Percentiles rank a stretch among this genome's conserved stretches.
phyloP scores from a whole-genome alignment of 2,113 vertebrate species.

The Xenotilapia caudafasciata region DNA sequence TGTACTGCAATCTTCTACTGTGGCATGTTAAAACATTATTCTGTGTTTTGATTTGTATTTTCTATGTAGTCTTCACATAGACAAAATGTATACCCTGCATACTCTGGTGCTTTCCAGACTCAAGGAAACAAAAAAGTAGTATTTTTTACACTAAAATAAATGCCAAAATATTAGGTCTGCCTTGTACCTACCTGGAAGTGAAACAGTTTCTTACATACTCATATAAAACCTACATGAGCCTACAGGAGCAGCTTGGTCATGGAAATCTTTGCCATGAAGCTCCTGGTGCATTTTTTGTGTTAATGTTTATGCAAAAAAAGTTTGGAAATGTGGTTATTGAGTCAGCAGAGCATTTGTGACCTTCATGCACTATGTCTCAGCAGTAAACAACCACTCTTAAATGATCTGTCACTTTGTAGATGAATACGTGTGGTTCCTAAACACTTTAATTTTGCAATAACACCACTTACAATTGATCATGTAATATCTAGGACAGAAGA shows the following conservation, averaged over 20 bases:
- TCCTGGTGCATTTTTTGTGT: too few relatives aligned
- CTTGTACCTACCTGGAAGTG: background rate
- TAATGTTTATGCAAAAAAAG: too few relatives aligned
- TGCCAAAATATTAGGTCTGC: background rate
- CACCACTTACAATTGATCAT: too few relatives aligned
- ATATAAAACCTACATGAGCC: too few relatives aligned
- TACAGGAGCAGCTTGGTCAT: too few relatives aligned
- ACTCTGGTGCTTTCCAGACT: background rate
- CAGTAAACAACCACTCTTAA: too few relatives aligned
- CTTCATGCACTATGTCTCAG: too few relatives aligned
- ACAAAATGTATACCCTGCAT: background rate
- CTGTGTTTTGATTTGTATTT: background rate
- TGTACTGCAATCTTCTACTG: background rate
- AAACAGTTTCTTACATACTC: too few relatives aligned
- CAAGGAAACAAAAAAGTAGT: background rate
- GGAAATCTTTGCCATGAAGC: rapidly evolving
- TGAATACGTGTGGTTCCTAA: background rate
- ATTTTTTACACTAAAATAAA: background rate
- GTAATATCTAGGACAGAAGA: too few relatives aligned
- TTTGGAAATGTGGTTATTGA: too few relatives aligned
- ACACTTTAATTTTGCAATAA: too few relatives aligned
- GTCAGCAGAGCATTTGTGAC: too few relatives aligned
- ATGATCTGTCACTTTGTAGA: background rate
- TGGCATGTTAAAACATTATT: background rate
- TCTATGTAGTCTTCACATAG: background rate